Evolutionary conservation across 2,888 invertebrate species (phyloP).

Genomic region (Latrodectus hesperus): DNA sequence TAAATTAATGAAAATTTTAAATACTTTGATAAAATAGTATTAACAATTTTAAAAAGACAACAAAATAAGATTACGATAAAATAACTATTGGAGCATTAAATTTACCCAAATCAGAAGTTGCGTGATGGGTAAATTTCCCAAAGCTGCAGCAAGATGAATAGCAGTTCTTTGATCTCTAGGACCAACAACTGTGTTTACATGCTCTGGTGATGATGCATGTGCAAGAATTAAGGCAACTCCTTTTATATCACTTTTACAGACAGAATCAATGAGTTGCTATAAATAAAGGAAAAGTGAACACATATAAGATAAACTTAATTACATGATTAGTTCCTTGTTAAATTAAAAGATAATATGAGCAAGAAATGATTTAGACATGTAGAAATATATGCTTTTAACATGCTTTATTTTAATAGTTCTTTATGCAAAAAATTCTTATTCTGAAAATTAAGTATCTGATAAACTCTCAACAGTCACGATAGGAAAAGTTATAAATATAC

Average conservation of each 20-base stretch:
- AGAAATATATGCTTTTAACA: too few species aligned
- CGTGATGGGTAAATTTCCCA: constrained; percentile 90
- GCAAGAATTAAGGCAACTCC: constrained; percentile 81
- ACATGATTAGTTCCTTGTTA: not conserved
- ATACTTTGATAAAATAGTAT: too few species aligned
- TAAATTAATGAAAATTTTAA: too few species aligned
- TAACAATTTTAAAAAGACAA: not conserved
- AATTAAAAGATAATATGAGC: too few species aligned
- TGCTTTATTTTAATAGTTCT: too few species aligned
- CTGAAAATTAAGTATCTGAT: too few species aligned
- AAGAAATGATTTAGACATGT: too few species aligned
- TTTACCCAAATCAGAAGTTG: constrained; percentile 95
- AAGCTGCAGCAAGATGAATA: constrained; percentile 91
- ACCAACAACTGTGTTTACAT: constrained; percentile 85
- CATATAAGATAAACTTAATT: not conserved
- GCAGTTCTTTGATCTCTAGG: constrained; percentile 86
- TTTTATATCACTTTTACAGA: constrained; percentile 82
- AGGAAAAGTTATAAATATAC: too few species aligned
- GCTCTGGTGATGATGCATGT: constrained; percentile 79
- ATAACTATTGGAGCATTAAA: constrained; percentile 19
- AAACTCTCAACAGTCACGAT: too few species aligned
- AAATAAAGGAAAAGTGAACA: not conserved
- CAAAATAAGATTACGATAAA: not conserved
- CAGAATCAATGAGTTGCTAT: constrained; percentile 81
- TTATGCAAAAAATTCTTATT: too few species aligned